These are phyloP conservation scores for Aurelia aurita DNA, from an alignment of 30 jellyfish, hydroid and myxozoan genomes.

Conservation along the genomic window DNA sequence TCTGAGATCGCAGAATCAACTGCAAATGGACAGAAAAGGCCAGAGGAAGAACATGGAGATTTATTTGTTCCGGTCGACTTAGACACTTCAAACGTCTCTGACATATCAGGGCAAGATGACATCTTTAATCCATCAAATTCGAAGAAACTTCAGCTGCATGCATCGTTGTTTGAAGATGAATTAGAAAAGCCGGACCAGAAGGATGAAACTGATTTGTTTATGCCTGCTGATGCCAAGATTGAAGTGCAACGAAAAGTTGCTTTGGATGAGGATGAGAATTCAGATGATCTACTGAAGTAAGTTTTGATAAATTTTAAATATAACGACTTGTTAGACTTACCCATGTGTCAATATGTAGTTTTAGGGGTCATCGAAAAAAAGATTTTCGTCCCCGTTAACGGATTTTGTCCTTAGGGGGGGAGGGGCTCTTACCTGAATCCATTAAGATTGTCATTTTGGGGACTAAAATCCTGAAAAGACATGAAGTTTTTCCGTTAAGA, in stretches of 20 bases:
- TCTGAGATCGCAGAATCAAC: no score
- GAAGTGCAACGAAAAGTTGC: constrained; percentile 2
- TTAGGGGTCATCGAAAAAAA: no score
- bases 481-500: no score
- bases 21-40: neutral
- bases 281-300: constrained; percentile 49
- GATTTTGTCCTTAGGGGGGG: no score
- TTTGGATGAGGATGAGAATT: constrained; percentile 21
- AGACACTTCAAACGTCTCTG: constrained; percentile 31
- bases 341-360: no score
- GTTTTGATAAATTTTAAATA: no score
- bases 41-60: constrained; percentile 41
- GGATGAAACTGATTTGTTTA: constrained; percentile 52
- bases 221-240: constrained; percentile 35
- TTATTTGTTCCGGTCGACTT: constrained; percentile 53
- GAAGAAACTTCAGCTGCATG: constrained; percentile 51
- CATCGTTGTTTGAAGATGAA: constrained; percentile 67
- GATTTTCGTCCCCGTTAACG: no score
- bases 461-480: no score
- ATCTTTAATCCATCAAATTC: constrained; percentile 48
- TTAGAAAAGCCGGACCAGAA: neutral
- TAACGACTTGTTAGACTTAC: no score
- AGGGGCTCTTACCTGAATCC: no score
- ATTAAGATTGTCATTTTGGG: no score
- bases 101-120: constrained; percentile 31